Conservation (phyloP, 2,888 invertebrate species). For the Zaprionus bogoriensis region DNA sequence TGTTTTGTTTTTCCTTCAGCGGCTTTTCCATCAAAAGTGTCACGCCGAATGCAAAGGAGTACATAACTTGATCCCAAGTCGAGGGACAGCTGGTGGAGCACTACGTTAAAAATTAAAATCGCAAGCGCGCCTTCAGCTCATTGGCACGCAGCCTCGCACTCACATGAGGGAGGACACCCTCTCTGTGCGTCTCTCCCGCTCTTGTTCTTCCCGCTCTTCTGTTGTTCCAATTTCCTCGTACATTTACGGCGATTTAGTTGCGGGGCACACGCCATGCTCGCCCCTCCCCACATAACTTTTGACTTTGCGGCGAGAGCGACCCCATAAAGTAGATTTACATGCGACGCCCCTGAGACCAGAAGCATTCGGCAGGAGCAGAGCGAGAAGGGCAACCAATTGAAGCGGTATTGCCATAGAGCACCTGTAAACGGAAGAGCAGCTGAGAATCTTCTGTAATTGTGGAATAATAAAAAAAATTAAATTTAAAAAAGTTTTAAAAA, state of each 20-base stretch:
- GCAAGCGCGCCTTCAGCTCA: slow-evolving; percentile 35
- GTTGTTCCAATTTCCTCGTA: slow-evolving; percentile 23
- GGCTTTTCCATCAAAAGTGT: slow-evolving; percentile 57
- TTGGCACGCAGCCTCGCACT: slow-evolving; percentile 7
- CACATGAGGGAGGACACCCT: slow-evolving; percentile 16
- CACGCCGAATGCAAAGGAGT: slow-evolving; percentile 34
- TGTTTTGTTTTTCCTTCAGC: slow-evolving; percentile 12
- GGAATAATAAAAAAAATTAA: too few relatives aligned
- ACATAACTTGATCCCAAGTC: slow-evolving; percentile 28
- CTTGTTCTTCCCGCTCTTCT: neutral
- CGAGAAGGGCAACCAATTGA: slow-evolving; percentile 12
- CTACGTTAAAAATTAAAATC: slow-evolving; percentile 74
- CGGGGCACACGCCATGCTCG: slow-evolving; percentile 61
- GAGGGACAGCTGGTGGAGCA: slow-evolving; percentile 9
- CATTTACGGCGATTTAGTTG: slow-evolving; percentile 56
- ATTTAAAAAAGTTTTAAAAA: too few relatives aligned
- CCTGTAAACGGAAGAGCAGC: too few relatives aligned
- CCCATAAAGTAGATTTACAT: slow-evolving; percentile 64
- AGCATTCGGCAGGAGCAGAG: neutral
- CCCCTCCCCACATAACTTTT: slow-evolving; percentile 50
- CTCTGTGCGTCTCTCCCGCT: neutral
- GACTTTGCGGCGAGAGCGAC: slow-evolving; percentile 27
- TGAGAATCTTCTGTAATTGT: neutral
- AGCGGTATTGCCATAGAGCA: neutral
- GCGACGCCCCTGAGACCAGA: slow-evolving; percentile 60